phyloP scores from a whole-genome alignment of 1,140 invertebrate species.

The Anthonomus grandis region DNA sequence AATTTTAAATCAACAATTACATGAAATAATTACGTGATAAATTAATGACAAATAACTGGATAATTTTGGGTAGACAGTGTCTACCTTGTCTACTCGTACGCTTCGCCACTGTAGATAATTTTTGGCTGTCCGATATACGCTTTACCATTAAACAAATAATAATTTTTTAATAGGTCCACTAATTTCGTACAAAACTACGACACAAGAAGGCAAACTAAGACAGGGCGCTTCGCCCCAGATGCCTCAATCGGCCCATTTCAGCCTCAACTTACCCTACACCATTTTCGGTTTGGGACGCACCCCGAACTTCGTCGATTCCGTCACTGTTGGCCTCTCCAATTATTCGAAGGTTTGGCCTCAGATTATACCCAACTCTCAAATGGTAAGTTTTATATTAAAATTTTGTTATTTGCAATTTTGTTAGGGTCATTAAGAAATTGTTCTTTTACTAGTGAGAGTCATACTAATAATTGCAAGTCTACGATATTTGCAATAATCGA shows the following conservation, averaged over 20 bases:
- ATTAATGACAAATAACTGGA: too few species aligned
- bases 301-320: conserved; percentile 93
- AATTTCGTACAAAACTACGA: conserved; percentile 82
- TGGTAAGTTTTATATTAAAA: conserved; percentile 53
- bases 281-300: conserved; percentile 94
- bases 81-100: too few species aligned
- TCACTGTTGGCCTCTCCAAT: conserved; percentile 78
- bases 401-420: neutral
- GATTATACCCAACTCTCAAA: conserved; percentile 94
- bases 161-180: conserved; percentile 77
- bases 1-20: too few species aligned
- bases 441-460: too few species aligned
- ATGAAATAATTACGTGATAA: too few species aligned
- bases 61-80: too few species aligned
- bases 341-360: conserved; percentile 77
- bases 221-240: conserved; percentile 80
- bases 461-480: too few species aligned
- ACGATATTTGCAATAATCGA: too few species aligned
- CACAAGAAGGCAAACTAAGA: conserved; percentile 72
- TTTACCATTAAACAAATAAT: too few species aligned
- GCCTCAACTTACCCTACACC: conserved; percentile 89
- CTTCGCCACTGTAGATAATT: too few species aligned
- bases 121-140: too few species aligned
- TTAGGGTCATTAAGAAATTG: neutral
- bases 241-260: conserved; percentile 87